Evolutionary conservation across 2,797 vertebrate species (phyloP), one percentile per base, ranked within the genome.

Genomic region (Acrossocheilus fasciatus): DNA sequence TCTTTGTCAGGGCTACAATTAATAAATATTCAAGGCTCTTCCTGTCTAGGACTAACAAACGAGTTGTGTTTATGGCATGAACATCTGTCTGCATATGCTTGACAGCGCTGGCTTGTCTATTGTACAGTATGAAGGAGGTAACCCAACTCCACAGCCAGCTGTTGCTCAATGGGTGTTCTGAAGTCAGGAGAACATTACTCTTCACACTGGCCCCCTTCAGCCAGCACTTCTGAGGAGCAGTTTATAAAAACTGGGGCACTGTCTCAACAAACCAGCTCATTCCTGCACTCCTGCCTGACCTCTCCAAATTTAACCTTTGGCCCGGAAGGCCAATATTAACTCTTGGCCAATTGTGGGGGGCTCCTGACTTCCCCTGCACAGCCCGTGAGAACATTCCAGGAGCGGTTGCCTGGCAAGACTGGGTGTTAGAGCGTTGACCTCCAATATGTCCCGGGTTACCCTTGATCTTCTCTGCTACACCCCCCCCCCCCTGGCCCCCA

Each of bases 321-420:
- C 95, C 94, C 88, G 89, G 92, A 95, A 94, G 95, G 95, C 94
- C 95, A 96, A 96, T 95, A 96, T 96, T 95, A 96, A 96, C 95
- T 96, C 95, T 95, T 93, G 91, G 91, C 90, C 93, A 94, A 95
- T 96, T 95, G 94, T 95, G 93, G 88, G 92, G 92, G 93, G 93
- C 93, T 93, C 93, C 93, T 91, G 88, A 95, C 95, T 95, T 95
- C 95, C 95, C 94, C 92, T 93, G 91, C 86, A 88, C 89, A 90
- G 93, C 92, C 93, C 94, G 95, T 96, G 95, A 96, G 95, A 96
- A 96, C 94, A 96, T 96, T 96, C 95, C 95, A 93, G 91, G 52
- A 89, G 83, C 82, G 88, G 95, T 96, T 92, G 94, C 95, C 94
- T 93, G 93, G 95, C 93, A 92, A 93, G 91, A 79, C 90, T 92